phyloP scores from a whole-genome alignment of 2,797 vertebrate genomes.

The Acanthopagrus latus region DNA sequence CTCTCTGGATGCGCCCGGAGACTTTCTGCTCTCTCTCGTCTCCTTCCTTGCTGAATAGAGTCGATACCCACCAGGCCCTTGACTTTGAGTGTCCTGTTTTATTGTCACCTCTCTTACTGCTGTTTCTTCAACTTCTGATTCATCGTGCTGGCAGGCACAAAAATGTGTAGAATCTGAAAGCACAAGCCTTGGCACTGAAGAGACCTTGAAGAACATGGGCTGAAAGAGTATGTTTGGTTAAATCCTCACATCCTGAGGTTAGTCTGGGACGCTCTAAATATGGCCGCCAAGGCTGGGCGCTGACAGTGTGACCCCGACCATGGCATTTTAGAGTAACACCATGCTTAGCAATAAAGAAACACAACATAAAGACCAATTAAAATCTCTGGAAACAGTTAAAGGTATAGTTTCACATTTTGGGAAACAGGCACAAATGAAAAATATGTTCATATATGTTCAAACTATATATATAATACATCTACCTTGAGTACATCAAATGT shows the following conservation, averaged over 20 bases:
- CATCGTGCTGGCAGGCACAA: background rate
- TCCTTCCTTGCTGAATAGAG: slow-evolving; percentile 28
- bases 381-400: background rate
- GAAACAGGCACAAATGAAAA: background rate
- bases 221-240: slow-evolving; percentile 12
- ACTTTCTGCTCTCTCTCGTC: slow-evolving; percentile 10
- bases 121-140: slow-evolving; percentile 24
- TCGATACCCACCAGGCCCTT: slow-evolving; percentile 8
- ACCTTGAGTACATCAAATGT: too few species aligned
- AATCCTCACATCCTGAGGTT: slow-evolving; percentile 14
- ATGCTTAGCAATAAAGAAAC: background rate
- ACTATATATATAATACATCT: too few species aligned
- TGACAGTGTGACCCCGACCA: background rate
- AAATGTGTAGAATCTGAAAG: slow-evolving; percentile 32
- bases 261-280: slow-evolving; percentile 28
- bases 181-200: slow-evolving; percentile 21
- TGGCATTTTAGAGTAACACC: background rate
- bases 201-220: slow-evolving; percentile 28
- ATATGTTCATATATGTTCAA: too few species aligned
- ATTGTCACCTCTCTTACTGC: slow-evolving; percentile 17
- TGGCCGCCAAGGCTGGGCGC: background rate
- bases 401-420: background rate
- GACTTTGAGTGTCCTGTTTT: slow-evolving; percentile 24
- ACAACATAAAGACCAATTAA: background rate
- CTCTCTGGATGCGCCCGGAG: slow-evolving; percentile 20